Percentiles rank a stretch among this genome's conserved stretches.
Evolutionary conservation across 2,797 vertebrate genomes (phyloP).

Genomic region (Psittacula echo): DNA sequence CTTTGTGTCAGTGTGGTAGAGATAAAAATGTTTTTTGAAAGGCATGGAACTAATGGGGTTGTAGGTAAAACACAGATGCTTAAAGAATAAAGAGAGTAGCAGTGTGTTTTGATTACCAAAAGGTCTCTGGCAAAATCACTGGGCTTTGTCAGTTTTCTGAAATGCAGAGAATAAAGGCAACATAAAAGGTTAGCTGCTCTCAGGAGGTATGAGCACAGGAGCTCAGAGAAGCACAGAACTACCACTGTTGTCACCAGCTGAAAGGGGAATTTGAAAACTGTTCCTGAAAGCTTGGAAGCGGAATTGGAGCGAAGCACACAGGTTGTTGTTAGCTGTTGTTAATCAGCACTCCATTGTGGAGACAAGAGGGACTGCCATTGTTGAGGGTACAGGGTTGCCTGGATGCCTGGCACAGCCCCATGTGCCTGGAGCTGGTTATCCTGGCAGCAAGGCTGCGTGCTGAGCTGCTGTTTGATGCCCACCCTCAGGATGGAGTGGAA

Average conservation of each 20-base stretch:
- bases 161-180: background rate
- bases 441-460: background rate
- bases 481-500: background rate
- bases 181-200: background rate
- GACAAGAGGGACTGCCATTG: background rate
- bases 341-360: background rate
- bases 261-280: background rate
- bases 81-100: background rate
- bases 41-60: background rate
- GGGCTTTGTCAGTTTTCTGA: slow-evolving; percentile 1
- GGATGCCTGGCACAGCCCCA: background rate
- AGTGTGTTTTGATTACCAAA: background rate
- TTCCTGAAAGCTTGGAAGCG: background rate
- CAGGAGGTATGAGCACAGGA: background rate
- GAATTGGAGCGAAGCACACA: background rate
- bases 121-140: slow-evolving; percentile 5
- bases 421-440: background rate
- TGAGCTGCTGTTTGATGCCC: background rate
- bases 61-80: slow-evolving; percentile 5
- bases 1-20: slow-evolving; percentile 3
- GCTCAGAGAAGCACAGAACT: background rate
- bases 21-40: slow-evolving; percentile 35
- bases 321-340: background rate
- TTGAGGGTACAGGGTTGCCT: rapidly evolving
- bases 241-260: background rate